Base-by-base conservation (phyloP, 1,140 invertebrate genomes). In the Pissodes strobi region DNA sequence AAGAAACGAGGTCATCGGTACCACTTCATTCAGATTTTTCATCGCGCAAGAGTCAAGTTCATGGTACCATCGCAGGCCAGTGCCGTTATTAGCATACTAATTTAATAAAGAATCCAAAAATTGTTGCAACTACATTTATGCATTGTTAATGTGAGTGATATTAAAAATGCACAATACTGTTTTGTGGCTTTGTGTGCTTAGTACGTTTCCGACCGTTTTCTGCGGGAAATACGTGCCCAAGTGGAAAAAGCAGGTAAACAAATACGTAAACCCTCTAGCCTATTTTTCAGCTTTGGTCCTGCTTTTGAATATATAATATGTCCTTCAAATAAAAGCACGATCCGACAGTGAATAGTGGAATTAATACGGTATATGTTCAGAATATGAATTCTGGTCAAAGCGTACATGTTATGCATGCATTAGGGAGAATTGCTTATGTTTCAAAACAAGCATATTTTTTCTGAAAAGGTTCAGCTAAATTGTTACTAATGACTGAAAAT, bases 211-310 rank as follows among this genome's bases (percentile, higher is more conserved):
- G 34, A 39, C 1, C 53, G 27, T 56, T 65, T 68, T 27, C 15
- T 34, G 2, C 39, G 79, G 80, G 12, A 86, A 85, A 75, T 88
- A 89, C 74, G 82, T 91, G 43, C 90, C 90, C 1, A 89, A 91
- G 73, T 92, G 90, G 90, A 92, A 91, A 74, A 90, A 91, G 75
- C 85, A 88, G 80, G 87, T 88, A 69, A 72, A 77, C 76, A 30
- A 18, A 27, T n/a, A n/a, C n/a, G n/a, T n/a, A n/a, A n/a, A n/a
- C n/a, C n/a, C n/a, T n/a, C n/a, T n/a, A n/a, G n/a, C n/a, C n/a
- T n/a, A n/a, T n/a, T n/a, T n/a, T n/a, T n/a, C n/a, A n/a, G n/a
- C n/a, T n/a, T n/a, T n/a, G n/a, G n/a, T n/a, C n/a, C 13, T 9
- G 19, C 22, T 52, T 48, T 25, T 25, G 19, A n/a, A n/a, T n/a